A percentile compares a stretch with the other conserved stretches of the same genome.
Evolutionary conservation across 2,797 vertebrate species (phyloP).

Genomic region (Micrastur ruficollis): DNA sequence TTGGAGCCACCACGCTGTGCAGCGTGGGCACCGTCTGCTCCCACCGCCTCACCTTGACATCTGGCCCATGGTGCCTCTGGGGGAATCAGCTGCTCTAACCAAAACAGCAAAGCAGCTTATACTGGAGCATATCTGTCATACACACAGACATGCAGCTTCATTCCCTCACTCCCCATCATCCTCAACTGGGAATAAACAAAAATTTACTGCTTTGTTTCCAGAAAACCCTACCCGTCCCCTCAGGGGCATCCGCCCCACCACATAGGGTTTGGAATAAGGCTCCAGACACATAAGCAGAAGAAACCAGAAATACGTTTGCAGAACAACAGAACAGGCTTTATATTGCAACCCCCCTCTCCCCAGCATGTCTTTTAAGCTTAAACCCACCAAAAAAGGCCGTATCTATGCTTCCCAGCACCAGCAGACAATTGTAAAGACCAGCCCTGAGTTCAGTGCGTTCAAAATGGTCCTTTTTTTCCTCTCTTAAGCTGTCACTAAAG

Average conservation of each 20-base stretch:
- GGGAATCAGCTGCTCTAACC: neutral
- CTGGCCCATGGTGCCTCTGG: neutral
- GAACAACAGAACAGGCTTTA: neutral
- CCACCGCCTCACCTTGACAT: neutral
- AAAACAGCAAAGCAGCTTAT: neutral
- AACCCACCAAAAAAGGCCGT: neutral
- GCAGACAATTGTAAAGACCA: neutral
- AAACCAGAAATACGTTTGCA: neutral
- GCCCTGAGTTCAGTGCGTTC: neutral
- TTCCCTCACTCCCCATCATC: neutral
- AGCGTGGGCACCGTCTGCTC: neutral
- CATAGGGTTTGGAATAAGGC: neutral
- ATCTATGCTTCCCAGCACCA: neutral
- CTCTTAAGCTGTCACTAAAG: neutral
- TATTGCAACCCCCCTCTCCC: neutral
- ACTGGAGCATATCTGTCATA: neutral
- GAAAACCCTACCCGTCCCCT: neutral
- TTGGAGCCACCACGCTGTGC: neutral
- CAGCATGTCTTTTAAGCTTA: neutral
- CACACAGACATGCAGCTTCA: neutral
- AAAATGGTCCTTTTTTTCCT: neutral
- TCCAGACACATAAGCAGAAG: neutral
- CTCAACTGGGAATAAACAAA: neutral
- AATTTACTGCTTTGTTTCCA: neutral
- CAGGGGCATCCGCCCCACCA: neutral